Base-by-base conservation (phyloP, 2,797 vertebrate species). In the Mus spretus region DNA sequence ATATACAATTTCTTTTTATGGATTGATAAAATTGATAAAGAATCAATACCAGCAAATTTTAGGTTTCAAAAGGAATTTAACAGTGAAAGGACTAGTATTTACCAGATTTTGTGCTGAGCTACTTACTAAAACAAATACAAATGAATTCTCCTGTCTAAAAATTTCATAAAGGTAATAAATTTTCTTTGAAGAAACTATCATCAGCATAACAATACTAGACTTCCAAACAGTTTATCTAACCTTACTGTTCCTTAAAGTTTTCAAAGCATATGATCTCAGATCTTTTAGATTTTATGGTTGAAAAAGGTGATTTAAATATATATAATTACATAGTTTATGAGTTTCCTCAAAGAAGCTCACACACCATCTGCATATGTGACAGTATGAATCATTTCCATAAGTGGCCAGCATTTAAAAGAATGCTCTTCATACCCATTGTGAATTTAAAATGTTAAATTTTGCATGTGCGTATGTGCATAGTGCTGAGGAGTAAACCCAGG, bases 281-380 rank as follows among this genome's bases (percentile, higher is more conserved):
- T 22, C 37, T 90, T 89, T 70, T 15, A 79, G 59, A 22, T 50
- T 85, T 65, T 79, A 53, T n/a, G 37, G 40, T 50, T 61, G 61
- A 63, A 92, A 94, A 90, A 3, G 26, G 63, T 85, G 6, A 83
- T 61, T 65, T 84, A 20, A 85, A 34, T 67, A 67, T 34, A 28
- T 53, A 37, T 20, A 20, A 93, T 93, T 59, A 63, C 67, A 65
- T 17, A 28, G 67, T 34, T 82, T 88, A 93, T 94, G 94, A 93
- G 53, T 94, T 95, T 97, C 82, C 93, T 92, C 72, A 93, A 89
- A 95, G 67, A 53, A 87, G 89, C 91, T 90, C 80, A 70, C 72
- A 70, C 61, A 67, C 91, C 81, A 86, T 90, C 87, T 72, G 81
- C 72, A 94, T 74, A 78, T 59, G 67, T 67, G 28, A 19, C 47